Percentiles rank a stretch among this genome's conserved stretches.
These are phyloP conservation scores for Lasioglossum malachurum DNA, from an alignment of 2,888 invertebrate genomes.

Conservation along the genomic window DNA sequence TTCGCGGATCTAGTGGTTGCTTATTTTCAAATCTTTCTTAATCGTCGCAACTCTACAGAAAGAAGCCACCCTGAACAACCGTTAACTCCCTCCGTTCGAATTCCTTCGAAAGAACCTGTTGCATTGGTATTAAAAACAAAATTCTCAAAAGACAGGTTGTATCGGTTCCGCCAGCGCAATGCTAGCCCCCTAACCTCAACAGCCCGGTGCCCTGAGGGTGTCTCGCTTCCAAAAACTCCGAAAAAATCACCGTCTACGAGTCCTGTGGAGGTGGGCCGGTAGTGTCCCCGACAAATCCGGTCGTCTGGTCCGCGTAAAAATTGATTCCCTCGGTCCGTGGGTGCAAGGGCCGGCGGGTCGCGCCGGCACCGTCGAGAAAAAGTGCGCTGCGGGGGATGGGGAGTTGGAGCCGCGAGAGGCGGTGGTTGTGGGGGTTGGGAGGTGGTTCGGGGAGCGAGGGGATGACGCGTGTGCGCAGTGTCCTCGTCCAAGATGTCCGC, in stretches of 20 bases:
- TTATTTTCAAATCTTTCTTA: too few species aligned
- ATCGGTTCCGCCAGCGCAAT: neutral
- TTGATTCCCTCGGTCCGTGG: conserved; percentile 44
- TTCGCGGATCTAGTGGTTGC: neutral
- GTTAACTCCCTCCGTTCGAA: neutral
- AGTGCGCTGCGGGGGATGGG: neutral
- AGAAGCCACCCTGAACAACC: neutral
- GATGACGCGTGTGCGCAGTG: conserved; percentile 73
- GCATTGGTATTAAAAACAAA: conserved; percentile 26
- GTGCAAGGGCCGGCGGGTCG: neutral
- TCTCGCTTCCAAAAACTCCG: neutral
- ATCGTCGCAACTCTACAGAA: neutral
- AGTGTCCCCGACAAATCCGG: neutral
- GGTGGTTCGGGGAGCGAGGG: conserved; percentile 9
- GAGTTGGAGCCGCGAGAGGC: neutral
- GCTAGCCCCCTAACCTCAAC: neutral
- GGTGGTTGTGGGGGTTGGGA: neutral
- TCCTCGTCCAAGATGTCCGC: conserved; percentile 78
- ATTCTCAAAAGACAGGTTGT: conserved; percentile 14
- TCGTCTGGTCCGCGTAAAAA: conserved; percentile 37
- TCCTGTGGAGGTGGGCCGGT: neutral
- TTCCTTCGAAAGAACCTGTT: conserved; percentile 47
- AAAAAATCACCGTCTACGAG: neutral
- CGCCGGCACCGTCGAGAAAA: conserved; percentile 13
- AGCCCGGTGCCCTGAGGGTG: neutral